A percentile compares a stretch with the other conserved stretches of the same genome.
Evolutionary conservation across 2,113 vertebrate genomes (phyloP).

Genomic region (Neolamprologus falcicula): DNA sequence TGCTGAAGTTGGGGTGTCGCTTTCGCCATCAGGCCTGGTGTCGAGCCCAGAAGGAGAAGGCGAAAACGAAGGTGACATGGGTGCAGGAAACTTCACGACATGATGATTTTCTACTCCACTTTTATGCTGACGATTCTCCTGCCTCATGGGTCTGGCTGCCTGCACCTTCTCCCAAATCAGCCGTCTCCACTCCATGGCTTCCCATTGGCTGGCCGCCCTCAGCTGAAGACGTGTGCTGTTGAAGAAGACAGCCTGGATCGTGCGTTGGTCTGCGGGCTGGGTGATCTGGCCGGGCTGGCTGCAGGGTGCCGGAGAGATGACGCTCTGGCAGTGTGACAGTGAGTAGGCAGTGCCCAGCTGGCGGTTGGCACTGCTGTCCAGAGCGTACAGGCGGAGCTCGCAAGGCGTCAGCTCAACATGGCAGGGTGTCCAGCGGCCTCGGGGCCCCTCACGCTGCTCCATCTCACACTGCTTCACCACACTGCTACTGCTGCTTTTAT

Average conservation of each 20-base stretch:
- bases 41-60: constrained; percentile 38
- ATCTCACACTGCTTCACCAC: constrained; percentile 89
- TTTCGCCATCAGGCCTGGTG: constrained; percentile 35
- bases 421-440: constrained; percentile 84
- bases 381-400: constrained; percentile 82
- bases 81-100: not conserved
- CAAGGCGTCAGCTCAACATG: constrained; percentile 87
- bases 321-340: constrained; percentile 85
- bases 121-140: constrained; percentile 51
- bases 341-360: constrained; percentile 80
- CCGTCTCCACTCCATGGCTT: constrained; percentile 87
- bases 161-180: constrained; percentile 85
- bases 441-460: constrained; percentile 81
- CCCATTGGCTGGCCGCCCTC: constrained; percentile 83
- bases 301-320: constrained; percentile 67
- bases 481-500: constrained; percentile 78
- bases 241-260: constrained; percentile 83
- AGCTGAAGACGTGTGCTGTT: constrained; percentile 86
- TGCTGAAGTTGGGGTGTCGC: constrained; percentile 10
- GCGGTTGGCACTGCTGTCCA: constrained; percentile 87
- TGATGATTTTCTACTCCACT: constrained; percentile 30
- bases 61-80: constrained; percentile 38
- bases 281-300: constrained; percentile 14
- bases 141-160: constrained; percentile 54
- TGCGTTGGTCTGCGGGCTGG: constrained; percentile 76